These are phyloP conservation scores for Harmothoe impar DNA, from an alignment of 2,888 invertebrate genomes.

Conservation along the genomic window DNA sequence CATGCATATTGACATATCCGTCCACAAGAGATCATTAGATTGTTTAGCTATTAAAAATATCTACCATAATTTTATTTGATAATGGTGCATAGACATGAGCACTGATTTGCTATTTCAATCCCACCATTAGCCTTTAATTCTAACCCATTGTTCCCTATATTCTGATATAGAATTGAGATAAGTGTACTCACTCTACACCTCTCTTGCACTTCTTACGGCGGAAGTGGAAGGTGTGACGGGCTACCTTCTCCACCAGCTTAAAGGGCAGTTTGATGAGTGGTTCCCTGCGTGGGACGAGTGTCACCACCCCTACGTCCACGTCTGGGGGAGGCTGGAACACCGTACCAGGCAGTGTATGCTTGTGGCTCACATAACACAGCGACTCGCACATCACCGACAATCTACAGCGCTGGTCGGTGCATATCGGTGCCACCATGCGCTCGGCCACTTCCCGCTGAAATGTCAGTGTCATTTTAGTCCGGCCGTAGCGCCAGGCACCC, in stretches of 20 bases:
- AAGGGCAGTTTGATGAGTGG: slow-evolving; percentile 92
- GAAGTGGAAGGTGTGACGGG: slow-evolving; percentile 93
- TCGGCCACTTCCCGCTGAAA: slow-evolving; percentile 99
- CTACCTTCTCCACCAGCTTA: slow-evolving; percentile 93
- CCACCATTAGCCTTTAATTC: too few relatives aligned
- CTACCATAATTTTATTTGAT: too few relatives aligned
- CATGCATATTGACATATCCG: too few relatives aligned
- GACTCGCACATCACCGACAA: slow-evolving; percentile 97
- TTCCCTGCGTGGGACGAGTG: slow-evolving; percentile 90
- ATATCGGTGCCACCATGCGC: slow-evolving; percentile 91
- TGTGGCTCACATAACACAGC: slow-evolving; percentile 92
- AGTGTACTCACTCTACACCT: slow-evolving; percentile 79
- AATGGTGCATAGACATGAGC: too few relatives aligned
- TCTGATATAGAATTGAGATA: not conserved
- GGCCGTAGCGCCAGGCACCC: slow-evolving; percentile 87
- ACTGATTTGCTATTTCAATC: too few relatives aligned
- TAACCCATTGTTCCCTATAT: too few relatives aligned
- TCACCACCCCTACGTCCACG: slow-evolving; percentile 98
- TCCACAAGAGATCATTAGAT: too few relatives aligned
- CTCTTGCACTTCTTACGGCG: slow-evolving; percentile 89
- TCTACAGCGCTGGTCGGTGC: slow-evolving; percentile 90
- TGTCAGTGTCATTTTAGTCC: slow-evolving; percentile 94
- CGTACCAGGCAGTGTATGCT: slow-evolving; percentile 93
- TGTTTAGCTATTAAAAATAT: too few relatives aligned
- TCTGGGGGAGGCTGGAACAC: slow-evolving; percentile 97